Percentiles rank a stretch among this genome's conserved stretches.
phyloP scores from a whole-genome alignment of 2,797 vertebrate genomes.

The Cygnus olor region DNA sequence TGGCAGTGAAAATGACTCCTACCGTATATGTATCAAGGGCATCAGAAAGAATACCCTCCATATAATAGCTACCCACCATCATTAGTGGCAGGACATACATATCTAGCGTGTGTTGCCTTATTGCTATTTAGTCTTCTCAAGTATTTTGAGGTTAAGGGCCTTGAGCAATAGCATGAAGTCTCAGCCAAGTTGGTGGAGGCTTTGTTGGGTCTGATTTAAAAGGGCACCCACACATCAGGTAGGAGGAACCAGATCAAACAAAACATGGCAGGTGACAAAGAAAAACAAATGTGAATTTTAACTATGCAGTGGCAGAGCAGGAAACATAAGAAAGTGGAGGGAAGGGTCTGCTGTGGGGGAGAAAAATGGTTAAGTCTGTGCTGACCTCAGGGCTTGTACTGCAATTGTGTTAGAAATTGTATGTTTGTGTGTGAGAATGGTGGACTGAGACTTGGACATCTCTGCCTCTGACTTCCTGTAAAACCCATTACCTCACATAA shows the following conservation, averaged over 20 bases:
- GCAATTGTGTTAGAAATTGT: background rate
- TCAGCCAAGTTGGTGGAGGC: background rate
- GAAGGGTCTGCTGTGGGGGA: background rate
- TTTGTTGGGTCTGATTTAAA: constrained; percentile 12
- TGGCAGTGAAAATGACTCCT: constrained; percentile 65
- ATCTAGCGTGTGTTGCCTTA: background rate
- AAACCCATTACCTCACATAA: background rate
- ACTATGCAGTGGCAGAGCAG: background rate
- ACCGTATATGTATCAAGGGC: constrained; percentile 48
- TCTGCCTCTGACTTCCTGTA: background rate
- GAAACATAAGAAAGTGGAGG: background rate
- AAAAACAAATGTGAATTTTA: background rate
- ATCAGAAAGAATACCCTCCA: constrained; percentile 47
- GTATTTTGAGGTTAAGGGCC: constrained; percentile 52
- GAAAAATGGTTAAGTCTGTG: background rate
- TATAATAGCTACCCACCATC: constrained; percentile 27
- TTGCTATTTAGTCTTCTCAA: constrained; percentile 5
- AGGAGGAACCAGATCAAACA: background rate
- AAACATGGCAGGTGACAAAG: background rate
- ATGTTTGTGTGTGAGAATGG: background rate
- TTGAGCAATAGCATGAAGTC: background rate
- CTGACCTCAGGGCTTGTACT: background rate
- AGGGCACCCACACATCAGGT: background rate
- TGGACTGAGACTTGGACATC: background rate
- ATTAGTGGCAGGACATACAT: constrained; percentile 27